Conservation (phyloP, 2,888 invertebrate species). For the Loripinus fragilis region DNA sequence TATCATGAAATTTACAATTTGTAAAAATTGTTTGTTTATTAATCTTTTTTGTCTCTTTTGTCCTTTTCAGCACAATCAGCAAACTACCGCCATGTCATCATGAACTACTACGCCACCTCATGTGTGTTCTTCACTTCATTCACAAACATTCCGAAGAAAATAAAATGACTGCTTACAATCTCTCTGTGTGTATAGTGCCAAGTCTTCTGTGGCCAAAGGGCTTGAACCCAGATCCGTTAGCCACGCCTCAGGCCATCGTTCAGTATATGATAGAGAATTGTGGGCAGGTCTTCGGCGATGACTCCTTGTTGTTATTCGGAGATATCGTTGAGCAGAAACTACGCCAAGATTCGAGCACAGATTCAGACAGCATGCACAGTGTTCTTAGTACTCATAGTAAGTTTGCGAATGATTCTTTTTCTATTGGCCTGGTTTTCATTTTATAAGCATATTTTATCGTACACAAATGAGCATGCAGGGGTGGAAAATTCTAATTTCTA, state of each 20-base stretch:
- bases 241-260: slow-evolving; percentile 83
- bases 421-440: too few relatives aligned
- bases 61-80: slow-evolving; percentile 79
- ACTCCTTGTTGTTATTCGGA: slow-evolving; percentile 89
- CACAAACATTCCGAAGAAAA: slow-evolving; percentile 89
- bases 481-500: too few relatives aligned
- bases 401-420: too few relatives aligned
- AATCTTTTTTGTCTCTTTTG: too few relatives aligned
- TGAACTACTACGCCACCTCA: slow-evolving; percentile 90
- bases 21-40: too few relatives aligned
- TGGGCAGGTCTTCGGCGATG: slow-evolving; percentile 90
- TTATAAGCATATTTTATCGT: too few relatives aligned
- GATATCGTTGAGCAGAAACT: slow-evolving; percentile 82
- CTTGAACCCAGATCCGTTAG: slow-evolving; percentile 56
- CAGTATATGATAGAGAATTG: slow-evolving; percentile 92
- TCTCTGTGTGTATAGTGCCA: slow-evolving; percentile 95
- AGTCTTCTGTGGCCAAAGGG: slow-evolving; percentile 68
- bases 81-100: slow-evolving; percentile 91
- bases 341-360: slow-evolving; percentile 87
- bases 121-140: slow-evolving; percentile 92
- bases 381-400: slow-evolving; percentile 70
- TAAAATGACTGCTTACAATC: slow-evolving; percentile 93
- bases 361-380: slow-evolving; percentile 81
- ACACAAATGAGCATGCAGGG: too few relatives aligned
- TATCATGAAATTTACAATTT: too few relatives aligned